Conservation (phyloP, 2,797 vertebrate species). For the Scolopax bukidnonensis region DNA sequence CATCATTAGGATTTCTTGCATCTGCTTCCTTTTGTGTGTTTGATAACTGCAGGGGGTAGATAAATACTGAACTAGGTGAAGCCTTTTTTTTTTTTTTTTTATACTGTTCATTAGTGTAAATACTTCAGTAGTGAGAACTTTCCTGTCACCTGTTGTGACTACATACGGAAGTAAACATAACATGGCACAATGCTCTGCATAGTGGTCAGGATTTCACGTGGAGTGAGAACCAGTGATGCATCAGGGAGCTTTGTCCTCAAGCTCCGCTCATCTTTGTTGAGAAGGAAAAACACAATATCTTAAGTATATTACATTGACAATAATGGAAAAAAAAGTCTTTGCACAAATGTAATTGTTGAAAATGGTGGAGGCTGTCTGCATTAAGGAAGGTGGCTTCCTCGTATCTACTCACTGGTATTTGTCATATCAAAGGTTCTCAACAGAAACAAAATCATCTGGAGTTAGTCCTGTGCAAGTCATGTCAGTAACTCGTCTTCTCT, state of each 20-base stretch:
- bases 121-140: neutral
- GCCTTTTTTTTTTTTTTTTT: neutral
- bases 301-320: neutral
- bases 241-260: neutral
- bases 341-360: neutral
- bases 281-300: neutral
- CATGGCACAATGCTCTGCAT: fast-evolving
- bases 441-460: neutral
- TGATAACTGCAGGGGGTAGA: neutral
- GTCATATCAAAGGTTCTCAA: neutral
- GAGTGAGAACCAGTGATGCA: neutral
- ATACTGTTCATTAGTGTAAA: neutral
- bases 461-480: neutral
- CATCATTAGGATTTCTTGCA: neutral
- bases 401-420: neutral
- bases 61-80: neutral
- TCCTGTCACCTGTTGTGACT: neutral
- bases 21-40: neutral
- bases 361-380: neutral
- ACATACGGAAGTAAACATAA: neutral
- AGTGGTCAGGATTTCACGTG: neutral
- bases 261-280: fast-evolving
- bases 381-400: neutral
- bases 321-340: neutral
- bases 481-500: neutral